phyloP scores from a whole-genome alignment of 2,888 invertebrate genomes.

The Flexamia atlantica region DNA sequence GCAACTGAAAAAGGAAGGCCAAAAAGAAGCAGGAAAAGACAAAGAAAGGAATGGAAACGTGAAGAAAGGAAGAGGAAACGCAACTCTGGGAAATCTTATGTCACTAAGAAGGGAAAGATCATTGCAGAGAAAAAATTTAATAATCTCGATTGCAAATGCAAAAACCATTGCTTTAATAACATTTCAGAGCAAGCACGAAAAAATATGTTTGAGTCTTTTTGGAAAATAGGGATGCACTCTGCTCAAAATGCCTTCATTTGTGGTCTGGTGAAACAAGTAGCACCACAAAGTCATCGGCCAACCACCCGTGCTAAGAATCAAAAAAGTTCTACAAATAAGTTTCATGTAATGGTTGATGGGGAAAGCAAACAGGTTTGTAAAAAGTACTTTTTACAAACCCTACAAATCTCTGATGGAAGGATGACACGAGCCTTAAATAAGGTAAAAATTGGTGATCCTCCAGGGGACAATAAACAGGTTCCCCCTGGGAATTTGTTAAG shows the following conservation, averaged over 20 bases:
- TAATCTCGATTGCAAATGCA: conserved; percentile 24
- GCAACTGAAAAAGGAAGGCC: conserved; percentile 27
- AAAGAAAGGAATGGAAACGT: conserved; percentile 29
- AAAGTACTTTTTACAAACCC: conserved; percentile 58
- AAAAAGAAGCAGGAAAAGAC: conserved; percentile 37
- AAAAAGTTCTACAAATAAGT: conserved; percentile 50
- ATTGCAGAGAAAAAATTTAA: conserved; percentile 31
- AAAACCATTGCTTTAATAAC: conserved; percentile 26
- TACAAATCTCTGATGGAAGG: conserved; percentile 58
- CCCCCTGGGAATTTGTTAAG: no score
- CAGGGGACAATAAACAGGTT: conserved; percentile 48
- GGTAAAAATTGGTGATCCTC: conserved; percentile 36
- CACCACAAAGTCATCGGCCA: conserved; percentile 32
- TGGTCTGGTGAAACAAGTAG: conserved; percentile 49
- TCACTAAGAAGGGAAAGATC: conserved; percentile 21
- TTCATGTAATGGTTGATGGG: conserved; percentile 50
- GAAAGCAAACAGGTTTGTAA: conserved; percentile 59
- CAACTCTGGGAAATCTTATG: conserved; percentile 19
- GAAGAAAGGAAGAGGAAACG: conserved; percentile 33
- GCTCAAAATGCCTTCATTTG: conserved; percentile 59
- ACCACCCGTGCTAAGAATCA: conserved; percentile 15
- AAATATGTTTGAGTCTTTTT: conserved; percentile 49
- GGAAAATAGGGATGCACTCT: conserved; percentile 57
- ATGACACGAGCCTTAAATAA: conserved; percentile 57
- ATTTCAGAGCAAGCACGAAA: conserved; percentile 49